Evolutionary conservation across 2,888 invertebrate genomes (phyloP).

Genomic region (Scelioninae gen. 1): DNA sequence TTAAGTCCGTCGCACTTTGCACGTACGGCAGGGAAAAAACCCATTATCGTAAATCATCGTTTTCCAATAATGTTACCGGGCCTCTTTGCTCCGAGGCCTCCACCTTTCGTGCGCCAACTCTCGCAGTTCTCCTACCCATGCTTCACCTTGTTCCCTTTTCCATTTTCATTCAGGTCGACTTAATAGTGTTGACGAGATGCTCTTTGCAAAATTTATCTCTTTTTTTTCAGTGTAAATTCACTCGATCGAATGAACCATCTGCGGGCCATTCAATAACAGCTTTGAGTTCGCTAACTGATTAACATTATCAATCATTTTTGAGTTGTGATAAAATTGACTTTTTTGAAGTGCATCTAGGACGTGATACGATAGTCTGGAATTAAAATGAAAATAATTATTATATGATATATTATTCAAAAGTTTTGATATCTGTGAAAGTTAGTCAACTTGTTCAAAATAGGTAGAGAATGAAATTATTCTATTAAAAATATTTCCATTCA

Average conservation of each 20-base stretch:
- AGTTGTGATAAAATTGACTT: not conserved
- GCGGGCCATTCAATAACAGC: conserved; percentile 48
- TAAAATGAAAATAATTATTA: too few relatives aligned
- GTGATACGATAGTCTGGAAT: too few relatives aligned
- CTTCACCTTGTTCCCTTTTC: conserved; percentile 64
- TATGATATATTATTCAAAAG: too few relatives aligned
- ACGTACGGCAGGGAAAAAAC: conserved; percentile 75
- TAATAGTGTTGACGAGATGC: conserved; percentile 65
- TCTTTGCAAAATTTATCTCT: conserved; percentile 65
- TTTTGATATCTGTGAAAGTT: too few relatives aligned
- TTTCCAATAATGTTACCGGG: conserved; percentile 86
- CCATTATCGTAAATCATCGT: conserved; percentile 88
- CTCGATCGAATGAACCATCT: conserved; percentile 52
- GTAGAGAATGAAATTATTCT: too few relatives aligned
- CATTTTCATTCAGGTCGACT: conserved; percentile 69
- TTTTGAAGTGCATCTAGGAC: too few relatives aligned
- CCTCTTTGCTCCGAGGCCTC: conserved; percentile 78
- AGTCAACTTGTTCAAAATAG: too few relatives aligned
- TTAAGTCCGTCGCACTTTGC: conserved; percentile 71
- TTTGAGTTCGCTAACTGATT: conserved; percentile 3
- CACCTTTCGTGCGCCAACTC: conserved; percentile 51
- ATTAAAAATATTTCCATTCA: too few relatives aligned
- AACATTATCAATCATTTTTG: conserved; percentile 28
- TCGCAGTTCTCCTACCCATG: conserved; percentile 16
- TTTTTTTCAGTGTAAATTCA: conserved; percentile 58